Evolutionary conservation across 2,113 vertebrate genomes (phyloP), one percentile per base, ranked within the genome.

Genomic region (Neogobius melanostomus): DNA sequence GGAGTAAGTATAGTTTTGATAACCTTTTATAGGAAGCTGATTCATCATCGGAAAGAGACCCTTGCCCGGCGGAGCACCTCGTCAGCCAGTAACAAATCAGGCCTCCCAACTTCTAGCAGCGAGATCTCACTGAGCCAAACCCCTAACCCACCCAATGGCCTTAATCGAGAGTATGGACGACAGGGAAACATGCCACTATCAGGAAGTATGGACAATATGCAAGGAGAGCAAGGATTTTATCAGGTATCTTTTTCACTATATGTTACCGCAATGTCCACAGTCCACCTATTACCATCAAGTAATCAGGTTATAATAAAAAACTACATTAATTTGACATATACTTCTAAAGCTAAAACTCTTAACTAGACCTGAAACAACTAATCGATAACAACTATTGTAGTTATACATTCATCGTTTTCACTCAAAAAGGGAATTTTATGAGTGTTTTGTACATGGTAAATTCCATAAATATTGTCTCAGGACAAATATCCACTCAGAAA

Each of bases 21-120:
- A 56, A 56, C 17, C 49, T 36, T 66, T 62, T 46, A 16, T 84
- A 99, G 98, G 82, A 99, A 99, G 69, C 85, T 99, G 87, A 99
- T 99, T 89, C 95, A 97, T 79, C 98, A 98, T 90, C 95, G 98
- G 77, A 99, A 99, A 83, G 96, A 98, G 85, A 98, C 95, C 0
- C 90, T 99, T 5, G 94, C 95, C 8, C 95, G 94, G 21, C 94
- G 96, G 62, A 92, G 93, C 51, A 93, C 95, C 11, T 93, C 93
- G 0, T 90, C 93, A 6, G 74, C 91, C 3, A 83, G 87, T 0
- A 91, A 92, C 65, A 91, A 93, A 68, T 91, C 91, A 44, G 89
- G 90, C 4, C 88, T 98, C 83, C 93, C 95, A 0, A 77, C 94
- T 0, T 98, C 95, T 64, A 92, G 89, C 88, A 99, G 96, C 4